Evolutionary conservation across 2,113 vertebrate genomes (phyloP).

Genomic region (Cebus imitator): DNA sequence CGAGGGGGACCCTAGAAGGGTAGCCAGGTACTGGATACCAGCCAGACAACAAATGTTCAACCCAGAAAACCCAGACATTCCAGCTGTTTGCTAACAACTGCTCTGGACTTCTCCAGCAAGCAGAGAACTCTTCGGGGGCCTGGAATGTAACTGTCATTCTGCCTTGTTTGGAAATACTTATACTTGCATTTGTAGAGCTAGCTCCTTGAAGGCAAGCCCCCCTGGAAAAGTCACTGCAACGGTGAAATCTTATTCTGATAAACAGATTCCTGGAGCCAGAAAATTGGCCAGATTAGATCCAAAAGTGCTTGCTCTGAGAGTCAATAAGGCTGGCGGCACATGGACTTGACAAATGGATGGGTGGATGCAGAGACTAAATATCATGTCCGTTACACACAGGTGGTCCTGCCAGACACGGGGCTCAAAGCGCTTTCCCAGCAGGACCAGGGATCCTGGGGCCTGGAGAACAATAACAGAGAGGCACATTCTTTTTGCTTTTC

Average conservation of each 20-base stretch:
- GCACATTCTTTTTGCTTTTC: not conserved
- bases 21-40: not conserved
- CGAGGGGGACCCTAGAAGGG: not conserved
- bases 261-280: conserved; percentile 55
- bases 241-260: conserved; percentile 44
- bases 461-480: not conserved
- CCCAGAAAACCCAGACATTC: not conserved
- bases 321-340: not conserved
- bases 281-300: conserved; percentile 36
- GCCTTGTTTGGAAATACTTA: not conserved
- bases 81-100: not conserved
- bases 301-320: not conserved
- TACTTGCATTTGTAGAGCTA: not conserved
- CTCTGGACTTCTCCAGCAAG: not conserved
- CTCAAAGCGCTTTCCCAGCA: too few species aligned
- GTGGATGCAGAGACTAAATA: not conserved
- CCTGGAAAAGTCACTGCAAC: not conserved
- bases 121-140: not conserved
- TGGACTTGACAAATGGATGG: not conserved
- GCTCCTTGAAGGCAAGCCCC: not conserved
- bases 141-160: not conserved
- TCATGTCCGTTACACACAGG: not conserved
- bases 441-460: not conserved
- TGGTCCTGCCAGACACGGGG: not conserved
- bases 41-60: not conserved